Evolutionary conservation across 2,888 invertebrate genomes (phyloP).

Genomic region (Aphodius granarius): DNA sequence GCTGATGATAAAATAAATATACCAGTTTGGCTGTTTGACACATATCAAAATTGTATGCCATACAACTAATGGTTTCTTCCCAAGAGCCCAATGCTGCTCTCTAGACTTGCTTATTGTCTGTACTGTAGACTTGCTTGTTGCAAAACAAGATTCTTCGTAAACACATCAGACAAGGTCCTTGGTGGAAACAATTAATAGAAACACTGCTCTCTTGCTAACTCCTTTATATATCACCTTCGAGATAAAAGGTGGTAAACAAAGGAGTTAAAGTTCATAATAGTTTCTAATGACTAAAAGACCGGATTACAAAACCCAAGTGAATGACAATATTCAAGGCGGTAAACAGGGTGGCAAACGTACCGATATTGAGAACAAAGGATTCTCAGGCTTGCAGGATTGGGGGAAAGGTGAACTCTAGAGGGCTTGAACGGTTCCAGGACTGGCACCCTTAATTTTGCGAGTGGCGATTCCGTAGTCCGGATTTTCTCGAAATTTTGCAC

Average conservation of each 20-base stretch:
- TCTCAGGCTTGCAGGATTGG: neutral
- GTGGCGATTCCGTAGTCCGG: neutral
- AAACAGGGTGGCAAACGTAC: neutral
- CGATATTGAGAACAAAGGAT: neutral
- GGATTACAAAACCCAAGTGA: neutral
- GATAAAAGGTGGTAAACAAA: too few relatives aligned
- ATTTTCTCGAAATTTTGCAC: constrained; percentile 37
- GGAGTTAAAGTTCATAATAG: neutral
- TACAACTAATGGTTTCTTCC: too few relatives aligned
- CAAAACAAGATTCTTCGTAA: too few relatives aligned
- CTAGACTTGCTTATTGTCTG: too few relatives aligned
- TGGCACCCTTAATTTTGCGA: neutral
- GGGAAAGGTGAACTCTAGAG: neutral
- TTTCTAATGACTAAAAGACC: neutral
- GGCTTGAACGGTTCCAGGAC: neutral
- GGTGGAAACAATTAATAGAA: too few relatives aligned
- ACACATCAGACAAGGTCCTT: too few relatives aligned
- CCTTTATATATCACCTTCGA: neutral
- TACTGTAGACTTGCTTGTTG: too few relatives aligned
- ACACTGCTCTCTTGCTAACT: neutral
- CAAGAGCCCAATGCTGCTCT: too few relatives aligned
- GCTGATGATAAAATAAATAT: too few relatives aligned
- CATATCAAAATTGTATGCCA: too few relatives aligned
- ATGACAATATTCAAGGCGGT: neutral
- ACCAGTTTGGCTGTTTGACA: too few relatives aligned